phyloP scores from a whole-genome alignment of 2,888 invertebrate genomes.

The Leucophenga montana region DNA sequence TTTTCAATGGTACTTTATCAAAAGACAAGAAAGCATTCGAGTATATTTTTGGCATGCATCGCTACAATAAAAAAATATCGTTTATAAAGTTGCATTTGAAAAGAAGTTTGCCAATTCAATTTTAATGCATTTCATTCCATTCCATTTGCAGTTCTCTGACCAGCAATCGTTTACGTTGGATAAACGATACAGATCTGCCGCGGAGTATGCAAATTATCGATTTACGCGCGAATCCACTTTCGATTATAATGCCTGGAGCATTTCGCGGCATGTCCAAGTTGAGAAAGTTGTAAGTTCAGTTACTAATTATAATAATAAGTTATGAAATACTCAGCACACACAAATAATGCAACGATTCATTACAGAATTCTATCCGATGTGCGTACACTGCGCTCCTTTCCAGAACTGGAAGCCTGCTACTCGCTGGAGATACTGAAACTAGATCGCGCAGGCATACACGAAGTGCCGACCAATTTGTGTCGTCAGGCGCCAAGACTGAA shows the following conservation, averaged over 20 bases:
- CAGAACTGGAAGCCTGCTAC: constrained; percentile 85
- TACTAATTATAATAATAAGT: too few species aligned
- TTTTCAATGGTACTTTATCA: constrained; percentile 53
- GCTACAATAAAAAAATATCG: background rate
- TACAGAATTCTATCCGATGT: constrained; percentile 89
- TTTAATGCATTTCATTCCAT: constrained; percentile 32
- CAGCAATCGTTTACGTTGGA: constrained; percentile 85
- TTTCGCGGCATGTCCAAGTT: constrained; percentile 85
- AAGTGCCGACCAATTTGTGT: constrained; percentile 85
- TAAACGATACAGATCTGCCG: constrained; percentile 82
- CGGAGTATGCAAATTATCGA: constrained; percentile 84
- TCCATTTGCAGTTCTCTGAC: constrained; percentile 80
- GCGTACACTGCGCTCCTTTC: constrained; percentile 84
- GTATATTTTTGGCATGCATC: constrained; percentile 45
- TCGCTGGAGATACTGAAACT: constrained; percentile 86
- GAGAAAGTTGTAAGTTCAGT: constrained; percentile 84
- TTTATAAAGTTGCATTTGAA: too few species aligned
- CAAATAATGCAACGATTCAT: constrained; percentile 8
- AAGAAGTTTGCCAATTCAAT: background rate
- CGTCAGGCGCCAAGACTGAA: constrained; percentile 84
- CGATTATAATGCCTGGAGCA: constrained; percentile 80
- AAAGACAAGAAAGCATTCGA: constrained; percentile 39
- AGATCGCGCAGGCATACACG: constrained; percentile 85
- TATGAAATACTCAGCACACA: background rate
- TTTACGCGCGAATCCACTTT: constrained; percentile 87